Base-by-base conservation (phyloP, 1,140 invertebrate species). In the Platorchestia sp. region DNA sequence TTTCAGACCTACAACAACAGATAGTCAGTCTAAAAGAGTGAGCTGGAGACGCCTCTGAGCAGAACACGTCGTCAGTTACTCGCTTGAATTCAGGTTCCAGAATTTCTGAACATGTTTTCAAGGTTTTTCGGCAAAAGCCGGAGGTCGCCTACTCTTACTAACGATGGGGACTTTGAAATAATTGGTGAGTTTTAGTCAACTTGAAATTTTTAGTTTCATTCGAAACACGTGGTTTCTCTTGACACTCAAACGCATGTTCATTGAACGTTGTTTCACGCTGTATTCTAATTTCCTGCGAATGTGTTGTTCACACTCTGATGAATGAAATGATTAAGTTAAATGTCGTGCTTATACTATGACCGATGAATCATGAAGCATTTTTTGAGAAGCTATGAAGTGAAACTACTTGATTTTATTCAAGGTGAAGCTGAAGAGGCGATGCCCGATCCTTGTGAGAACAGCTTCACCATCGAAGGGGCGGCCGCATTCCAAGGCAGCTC, bases 121-220 rank as follows among this genome's bases (percentile, higher is more conserved):
- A 45, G 91, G 45, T n/a, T 93, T 36, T 93, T 93, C 40, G 91
- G 91, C 40, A 45, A 47, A 27, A 93, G 44, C 40, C 44, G 45
- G 45, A 6, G 91, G 43, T 93, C 91, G 40, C 91, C 91, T 40
- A 40, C 91, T 10, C 44, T 40, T 45, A 41, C 91, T 42, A 89
- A 42, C 41, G 87, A 44, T 19, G 91, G 44, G 40, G 91, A 93
- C 40, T 93, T 93, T 45, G 91, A 93, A 45, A 93, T 93, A 93
- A 44, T 93, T 45, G 91, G 91, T 93, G 91, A 93, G 91, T 47
- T 42, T 42, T 41, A 14, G 87, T 44, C 87, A 44, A 89, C 1
- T 42, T 36, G n/a, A 42, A 27, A 43, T 89, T 89, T 42, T 41
- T 42, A n/a, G 27, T 1, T 89, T 43, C 41, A 89, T 41, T 86